Evolutionary conservation across 2,888 invertebrate genomes (phyloP).

Genomic region (Flabesymbios commensalis): DNA sequence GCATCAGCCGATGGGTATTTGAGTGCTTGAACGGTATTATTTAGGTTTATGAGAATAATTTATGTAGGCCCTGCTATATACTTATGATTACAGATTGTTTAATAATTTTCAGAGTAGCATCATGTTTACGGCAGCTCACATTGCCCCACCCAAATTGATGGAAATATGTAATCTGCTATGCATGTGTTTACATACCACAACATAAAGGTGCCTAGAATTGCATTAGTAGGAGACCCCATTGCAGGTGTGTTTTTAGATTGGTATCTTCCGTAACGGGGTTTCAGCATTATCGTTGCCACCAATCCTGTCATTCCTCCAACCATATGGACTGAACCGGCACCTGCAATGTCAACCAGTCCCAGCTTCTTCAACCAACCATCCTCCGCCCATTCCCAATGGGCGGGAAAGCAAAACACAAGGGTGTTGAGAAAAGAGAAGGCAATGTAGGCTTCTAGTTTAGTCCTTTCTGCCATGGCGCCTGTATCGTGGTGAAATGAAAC

Average conservation of each 20-base stretch:
- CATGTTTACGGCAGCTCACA: no score
- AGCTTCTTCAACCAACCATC: slow-evolving; percentile 51
- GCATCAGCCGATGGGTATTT: no score
- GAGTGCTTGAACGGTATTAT: no score
- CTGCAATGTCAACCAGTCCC: slow-evolving; percentile 53
- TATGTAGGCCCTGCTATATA: no score
- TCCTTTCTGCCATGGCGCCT: slow-evolving; percentile 58
- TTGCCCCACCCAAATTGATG: no score
- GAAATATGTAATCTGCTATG: no score
- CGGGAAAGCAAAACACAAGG: slow-evolving; percentile 57
- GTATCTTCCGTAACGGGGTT: slow-evolving; percentile 49
- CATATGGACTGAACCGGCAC: slow-evolving; percentile 59
- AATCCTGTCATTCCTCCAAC: slow-evolving; percentile 55
- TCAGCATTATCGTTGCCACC: slow-evolving; percentile 52
- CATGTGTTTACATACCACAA: slow-evolving; percentile 54
- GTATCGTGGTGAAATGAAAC: background rate
- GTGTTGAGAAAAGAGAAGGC: slow-evolving; percentile 54
- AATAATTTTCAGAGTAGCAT: no score
- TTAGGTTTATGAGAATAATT: no score
- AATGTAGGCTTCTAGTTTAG: slow-evolving; percentile 53
- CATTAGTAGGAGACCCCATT: slow-evolving; percentile 54
- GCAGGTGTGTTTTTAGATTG: slow-evolving; percentile 29
- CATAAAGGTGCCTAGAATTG: slow-evolving; percentile 56
- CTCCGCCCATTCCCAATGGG: slow-evolving; percentile 61
- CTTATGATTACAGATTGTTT: no score